These are phyloP conservation scores for Selene dorsalis DNA, from an alignment of 2,797 vertebrate genomes.

Conservation along the genomic window DNA sequence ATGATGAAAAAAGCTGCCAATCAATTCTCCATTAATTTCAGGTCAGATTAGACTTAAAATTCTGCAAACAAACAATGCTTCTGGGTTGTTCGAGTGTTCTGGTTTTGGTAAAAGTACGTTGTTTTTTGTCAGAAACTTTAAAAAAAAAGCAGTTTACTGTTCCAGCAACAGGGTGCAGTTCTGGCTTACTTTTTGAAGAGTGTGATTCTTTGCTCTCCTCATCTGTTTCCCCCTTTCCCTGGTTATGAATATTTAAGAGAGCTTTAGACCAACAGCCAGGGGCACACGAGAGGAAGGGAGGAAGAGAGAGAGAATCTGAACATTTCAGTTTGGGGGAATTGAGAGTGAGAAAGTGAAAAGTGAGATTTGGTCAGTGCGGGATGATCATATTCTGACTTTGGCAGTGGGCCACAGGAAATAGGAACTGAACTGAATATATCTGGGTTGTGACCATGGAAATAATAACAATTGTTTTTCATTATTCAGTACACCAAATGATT, in stretches of 20 bases:
- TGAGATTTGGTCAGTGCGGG: slow-evolving; percentile 22
- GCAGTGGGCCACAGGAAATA: slow-evolving; percentile 21
- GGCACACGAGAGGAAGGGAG: slow-evolving; percentile 23
- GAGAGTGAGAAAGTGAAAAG: slow-evolving; percentile 7
- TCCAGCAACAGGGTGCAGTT: neutral
- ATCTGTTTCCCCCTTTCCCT: slow-evolving; percentile 43
- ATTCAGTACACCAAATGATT: neutral
- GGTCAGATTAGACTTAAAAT: neutral
- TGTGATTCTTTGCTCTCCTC: slow-evolving; percentile 35
- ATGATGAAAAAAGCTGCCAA: too few species aligned
- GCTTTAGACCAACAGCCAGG: slow-evolving; percentile 55
- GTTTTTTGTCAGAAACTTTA: neutral
- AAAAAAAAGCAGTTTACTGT: neutral
- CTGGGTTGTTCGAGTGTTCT: neutral
- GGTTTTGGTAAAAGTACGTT: neutral
- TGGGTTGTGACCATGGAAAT: neutral
- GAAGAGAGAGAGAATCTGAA: slow-evolving; percentile 6
- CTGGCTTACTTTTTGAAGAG: slow-evolving; percentile 10
- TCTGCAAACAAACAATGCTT: neutral
- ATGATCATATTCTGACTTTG: slow-evolving; percentile 9
- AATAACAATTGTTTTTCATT: neutral
- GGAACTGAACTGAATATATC: slow-evolving; percentile 5
- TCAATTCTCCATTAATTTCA: neutral
- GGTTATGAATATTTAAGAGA: slow-evolving; percentile 71
- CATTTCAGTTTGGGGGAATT: slow-evolving; percentile 36